phyloP scores from a whole-genome alignment of 1,140 invertebrate genomes.

The Meloidogyne floridensis region DNA sequence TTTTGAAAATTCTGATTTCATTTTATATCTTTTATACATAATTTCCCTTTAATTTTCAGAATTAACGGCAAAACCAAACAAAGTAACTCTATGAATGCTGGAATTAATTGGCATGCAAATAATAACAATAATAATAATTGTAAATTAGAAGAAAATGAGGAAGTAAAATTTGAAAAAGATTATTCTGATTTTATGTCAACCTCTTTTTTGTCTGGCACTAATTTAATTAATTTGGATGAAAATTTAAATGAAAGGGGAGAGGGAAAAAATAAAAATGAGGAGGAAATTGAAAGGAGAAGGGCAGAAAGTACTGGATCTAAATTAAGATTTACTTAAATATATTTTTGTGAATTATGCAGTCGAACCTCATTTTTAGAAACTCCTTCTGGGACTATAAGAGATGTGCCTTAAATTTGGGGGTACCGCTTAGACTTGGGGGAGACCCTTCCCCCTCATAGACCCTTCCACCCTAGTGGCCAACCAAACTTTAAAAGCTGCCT shows the following conservation, averaged over 20 bases:
- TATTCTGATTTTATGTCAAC: background rate
- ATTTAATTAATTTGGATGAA: background rate
- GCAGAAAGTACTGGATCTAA: slow-evolving; percentile 6
- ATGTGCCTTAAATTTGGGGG: too few relatives aligned
- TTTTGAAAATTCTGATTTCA: background rate
- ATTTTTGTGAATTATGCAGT: background rate
- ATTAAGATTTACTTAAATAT: slow-evolving; percentile 10
- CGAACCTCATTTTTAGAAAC: too few relatives aligned
- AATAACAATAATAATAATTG: slow-evolving; percentile 5
- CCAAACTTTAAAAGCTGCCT: too few relatives aligned
- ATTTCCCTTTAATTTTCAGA: background rate
- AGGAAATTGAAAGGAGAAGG: background rate
- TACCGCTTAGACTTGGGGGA: too few relatives aligned
- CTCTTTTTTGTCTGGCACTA: background rate
- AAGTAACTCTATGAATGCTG: background rate
- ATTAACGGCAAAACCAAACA: background rate
- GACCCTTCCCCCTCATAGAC: too few relatives aligned
- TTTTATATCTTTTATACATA: background rate
- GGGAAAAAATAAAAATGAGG: background rate
- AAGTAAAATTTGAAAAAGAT: background rate
- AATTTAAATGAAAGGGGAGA: background rate
- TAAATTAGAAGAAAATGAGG: background rate
- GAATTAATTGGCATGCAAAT: slow-evolving; percentile 6
- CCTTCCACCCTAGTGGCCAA: too few relatives aligned
- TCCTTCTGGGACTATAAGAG: too few relatives aligned